Conservation (phyloP, 1,140 invertebrate genomes). For the Epicauta chinensis region DNA sequence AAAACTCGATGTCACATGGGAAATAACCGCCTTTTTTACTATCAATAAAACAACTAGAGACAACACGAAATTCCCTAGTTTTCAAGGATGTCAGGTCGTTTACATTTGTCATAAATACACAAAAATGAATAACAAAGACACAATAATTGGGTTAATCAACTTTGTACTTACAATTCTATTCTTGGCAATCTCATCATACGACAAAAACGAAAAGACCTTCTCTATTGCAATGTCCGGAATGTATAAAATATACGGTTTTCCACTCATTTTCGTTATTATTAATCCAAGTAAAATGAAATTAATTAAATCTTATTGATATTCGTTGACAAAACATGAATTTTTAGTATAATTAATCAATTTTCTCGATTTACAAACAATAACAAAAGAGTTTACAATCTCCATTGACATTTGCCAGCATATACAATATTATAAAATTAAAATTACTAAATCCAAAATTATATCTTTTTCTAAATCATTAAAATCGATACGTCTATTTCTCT, state of each 20-base stretch:
- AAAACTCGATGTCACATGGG: neutral
- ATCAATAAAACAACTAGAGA: conserved; percentile 1
- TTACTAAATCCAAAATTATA: too few species aligned
- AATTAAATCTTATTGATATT: too few species aligned
- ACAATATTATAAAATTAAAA: too few species aligned
- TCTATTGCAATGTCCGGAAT: conserved; percentile 73
- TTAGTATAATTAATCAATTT: too few species aligned
- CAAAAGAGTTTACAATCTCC: too few species aligned
- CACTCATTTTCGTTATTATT: conserved; percentile 1
- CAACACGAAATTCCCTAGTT: neutral
- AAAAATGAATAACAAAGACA: neutral
- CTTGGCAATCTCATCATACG: conserved; percentile 76
- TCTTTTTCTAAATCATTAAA: too few species aligned
- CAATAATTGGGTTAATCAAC: neutral
- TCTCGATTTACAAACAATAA: too few species aligned
- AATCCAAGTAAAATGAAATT: too few species aligned
- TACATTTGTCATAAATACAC: neutral
- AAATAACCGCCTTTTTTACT: conserved; percentile 5
- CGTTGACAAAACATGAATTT: too few species aligned
- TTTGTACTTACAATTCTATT: conserved; percentile 63
- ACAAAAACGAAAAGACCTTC: conserved; percentile 68
- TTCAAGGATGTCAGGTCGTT: neutral
- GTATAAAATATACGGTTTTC: conserved; percentile 46
- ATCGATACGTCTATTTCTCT: too few species aligned
- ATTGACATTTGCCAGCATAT: too few species aligned